These are phyloP conservation scores for Gymnogyps californianus DNA, from an alignment of 2,113 vertebrate genomes.

Conservation along the genomic window DNA sequence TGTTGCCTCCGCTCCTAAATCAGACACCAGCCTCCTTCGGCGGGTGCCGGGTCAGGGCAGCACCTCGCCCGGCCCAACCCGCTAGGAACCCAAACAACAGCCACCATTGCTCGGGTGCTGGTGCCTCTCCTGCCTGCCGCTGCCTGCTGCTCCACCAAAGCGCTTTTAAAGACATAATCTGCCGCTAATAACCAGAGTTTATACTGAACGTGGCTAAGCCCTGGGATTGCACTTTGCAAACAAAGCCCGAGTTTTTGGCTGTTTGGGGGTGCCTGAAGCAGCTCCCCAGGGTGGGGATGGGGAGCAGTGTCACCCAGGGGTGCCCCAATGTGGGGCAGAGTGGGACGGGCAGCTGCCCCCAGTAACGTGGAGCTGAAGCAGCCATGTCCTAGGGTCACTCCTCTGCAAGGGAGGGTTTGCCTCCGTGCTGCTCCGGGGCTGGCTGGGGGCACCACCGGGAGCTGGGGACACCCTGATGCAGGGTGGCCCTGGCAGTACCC, in stretches of 20 bases:
- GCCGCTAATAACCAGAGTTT: not conserved
- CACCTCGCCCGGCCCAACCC: not conserved
- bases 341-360: accelerated
- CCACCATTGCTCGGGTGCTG: not conserved
- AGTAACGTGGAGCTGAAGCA: not conserved
- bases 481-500: not conserved
- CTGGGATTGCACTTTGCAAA: not conserved
- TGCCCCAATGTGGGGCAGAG: not conserved
- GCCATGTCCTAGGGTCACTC: not conserved
- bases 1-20: not conserved
- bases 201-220: not conserved
- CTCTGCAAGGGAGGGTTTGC: not conserved
- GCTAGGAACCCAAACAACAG: not conserved
- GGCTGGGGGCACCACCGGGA: not conserved
- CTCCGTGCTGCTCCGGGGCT: accelerated
- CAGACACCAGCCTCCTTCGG: not conserved
- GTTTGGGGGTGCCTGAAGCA: not conserved
- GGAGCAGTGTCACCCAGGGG: not conserved
- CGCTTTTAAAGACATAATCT: not conserved
- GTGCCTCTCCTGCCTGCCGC: not conserved
- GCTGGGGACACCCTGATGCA: accelerated
- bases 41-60: not conserved
- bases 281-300: not conserved
- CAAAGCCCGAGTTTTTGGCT: not conserved
- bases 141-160: not conserved